These are phyloP conservation scores for Cerceris ruficornis DNA, from an alignment of 2,888 invertebrate genomes.

Conservation along the genomic window DNA sequence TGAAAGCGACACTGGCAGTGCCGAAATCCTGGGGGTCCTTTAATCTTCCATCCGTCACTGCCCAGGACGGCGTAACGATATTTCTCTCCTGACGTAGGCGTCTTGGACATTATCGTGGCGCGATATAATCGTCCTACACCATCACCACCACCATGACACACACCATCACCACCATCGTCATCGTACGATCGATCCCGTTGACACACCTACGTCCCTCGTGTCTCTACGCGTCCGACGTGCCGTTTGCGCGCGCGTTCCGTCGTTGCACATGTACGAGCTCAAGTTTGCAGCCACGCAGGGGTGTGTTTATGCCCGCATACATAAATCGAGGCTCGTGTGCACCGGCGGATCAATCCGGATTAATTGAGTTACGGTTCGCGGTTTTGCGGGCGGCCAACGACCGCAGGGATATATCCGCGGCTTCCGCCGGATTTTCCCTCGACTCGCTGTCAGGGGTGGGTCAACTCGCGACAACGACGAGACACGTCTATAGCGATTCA, in stretches of 20 bases:
- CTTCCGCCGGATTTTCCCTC: slow-evolving; percentile 56
- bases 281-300: not conserved
- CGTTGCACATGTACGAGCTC: not conserved
- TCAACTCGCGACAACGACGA: slow-evolving; percentile 28
- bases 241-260: not conserved
- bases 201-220: too few relatives aligned
- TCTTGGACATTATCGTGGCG: slow-evolving; percentile 48
- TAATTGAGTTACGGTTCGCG: slow-evolving; percentile 80
- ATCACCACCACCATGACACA: slow-evolving; percentile 9
- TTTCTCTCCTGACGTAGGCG: slow-evolving; percentile 40
- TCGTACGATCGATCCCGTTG: slow-evolving; percentile 29
- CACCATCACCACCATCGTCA: slow-evolving; percentile 18
- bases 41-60: slow-evolving; percentile 37
- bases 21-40: slow-evolving; percentile 21
- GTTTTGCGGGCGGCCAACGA: slow-evolving; percentile 73
- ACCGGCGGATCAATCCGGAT: slow-evolving; percentile 77
- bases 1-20: not conserved
- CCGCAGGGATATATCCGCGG: slow-evolving; percentile 75
- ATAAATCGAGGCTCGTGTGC: slow-evolving; percentile 32
- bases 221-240: not conserved
- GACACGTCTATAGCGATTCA: slow-evolving; percentile 15
- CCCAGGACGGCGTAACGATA: slow-evolving; percentile 23
- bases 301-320: slow-evolving; percentile 38
- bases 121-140: slow-evolving; percentile 46
- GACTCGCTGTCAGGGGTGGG: slow-evolving; percentile 1